phyloP scores from a whole-genome alignment of 2,888 invertebrate genomes.

The Physocephala rufipes region DNA sequence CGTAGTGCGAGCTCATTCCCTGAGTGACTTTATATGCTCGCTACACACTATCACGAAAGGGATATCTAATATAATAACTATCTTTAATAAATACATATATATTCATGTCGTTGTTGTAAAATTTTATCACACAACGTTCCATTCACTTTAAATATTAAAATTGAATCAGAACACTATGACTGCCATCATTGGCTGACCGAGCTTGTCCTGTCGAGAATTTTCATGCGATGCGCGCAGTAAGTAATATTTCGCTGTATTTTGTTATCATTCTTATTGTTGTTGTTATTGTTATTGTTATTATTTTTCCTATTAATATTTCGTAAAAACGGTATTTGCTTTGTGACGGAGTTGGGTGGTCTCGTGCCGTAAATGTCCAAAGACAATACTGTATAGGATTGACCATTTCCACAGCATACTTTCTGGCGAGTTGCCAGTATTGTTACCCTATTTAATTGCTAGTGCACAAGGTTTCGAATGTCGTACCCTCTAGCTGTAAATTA shows the following conservation, averaged over 20 bases:
- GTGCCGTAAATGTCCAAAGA: too few species aligned
- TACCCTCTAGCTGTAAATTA: background rate
- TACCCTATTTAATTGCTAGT: conserved; percentile 15
- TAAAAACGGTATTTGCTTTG: conserved; percentile 7
- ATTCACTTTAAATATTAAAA: conserved; percentile 17
- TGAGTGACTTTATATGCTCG: too few species aligned
- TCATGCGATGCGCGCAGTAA: background rate
- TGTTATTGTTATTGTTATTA: conserved; percentile 13
- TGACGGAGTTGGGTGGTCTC: too few species aligned
- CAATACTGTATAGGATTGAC: too few species aligned
- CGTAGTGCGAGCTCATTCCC: too few species aligned
- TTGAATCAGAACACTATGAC: background rate
- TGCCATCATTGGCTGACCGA: conserved; percentile 12
- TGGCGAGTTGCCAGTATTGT: conserved; percentile 20
- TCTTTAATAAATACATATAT: too few species aligned
- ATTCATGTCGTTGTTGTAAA: conserved; percentile 6
- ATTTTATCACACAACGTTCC: conserved; percentile 10
- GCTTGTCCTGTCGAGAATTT: conserved; percentile 7
- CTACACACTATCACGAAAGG: too few species aligned
- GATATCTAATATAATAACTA: too few species aligned
- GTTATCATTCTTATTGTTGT: background rate
- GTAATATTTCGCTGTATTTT: too few species aligned
- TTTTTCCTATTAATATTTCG: too few species aligned
- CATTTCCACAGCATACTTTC: conserved; percentile 21
- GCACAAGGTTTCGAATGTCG: background rate